Evolutionary conservation across 2,888 invertebrate genomes (phyloP).

Genomic region (Polyploca ridens): DNA sequence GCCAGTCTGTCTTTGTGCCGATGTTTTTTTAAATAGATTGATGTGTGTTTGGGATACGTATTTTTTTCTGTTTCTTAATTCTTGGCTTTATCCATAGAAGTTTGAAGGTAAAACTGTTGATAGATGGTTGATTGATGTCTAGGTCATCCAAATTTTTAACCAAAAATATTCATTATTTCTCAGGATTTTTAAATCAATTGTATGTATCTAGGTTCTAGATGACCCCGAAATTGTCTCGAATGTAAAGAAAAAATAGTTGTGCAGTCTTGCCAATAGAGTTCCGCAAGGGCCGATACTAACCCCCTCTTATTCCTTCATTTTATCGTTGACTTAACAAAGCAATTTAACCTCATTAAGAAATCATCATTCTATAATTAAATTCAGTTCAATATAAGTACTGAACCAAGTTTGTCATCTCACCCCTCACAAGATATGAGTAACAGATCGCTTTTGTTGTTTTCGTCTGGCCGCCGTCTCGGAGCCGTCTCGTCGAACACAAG

Average conservation of each 20-base stretch:
- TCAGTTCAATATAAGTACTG: not conserved
- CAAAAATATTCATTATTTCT: too few species aligned
- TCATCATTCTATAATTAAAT: not conserved
- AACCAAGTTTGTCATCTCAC: slow-evolving; percentile 11
- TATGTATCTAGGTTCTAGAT: too few species aligned
- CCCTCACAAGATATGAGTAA: slow-evolving; percentile 40
- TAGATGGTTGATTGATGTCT: too few species aligned
- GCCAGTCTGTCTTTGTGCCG: not conserved
- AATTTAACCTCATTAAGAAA: not conserved
- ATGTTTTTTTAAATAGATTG: not conserved
- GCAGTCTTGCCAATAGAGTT: not conserved
- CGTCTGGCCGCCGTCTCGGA: slow-evolving; percentile 50
- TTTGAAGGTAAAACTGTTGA: too few species aligned
- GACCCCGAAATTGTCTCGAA: not conserved
- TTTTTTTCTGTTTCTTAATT: not conserved
- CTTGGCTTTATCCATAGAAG: not conserved
- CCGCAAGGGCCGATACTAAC: not conserved
- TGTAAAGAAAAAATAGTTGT: not conserved
- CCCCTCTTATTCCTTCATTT: not conserved
- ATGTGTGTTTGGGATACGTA: not conserved
- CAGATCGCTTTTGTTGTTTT: slow-evolving; percentile 36
- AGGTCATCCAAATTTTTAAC: too few species aligned
- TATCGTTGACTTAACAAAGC: not conserved
- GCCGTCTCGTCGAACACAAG: slow-evolving; percentile 51
- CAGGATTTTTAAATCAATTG: too few species aligned